Base-by-base conservation (phyloP, 2,113 vertebrate genomes). In the Phoenicopterus ruber region DNA sequence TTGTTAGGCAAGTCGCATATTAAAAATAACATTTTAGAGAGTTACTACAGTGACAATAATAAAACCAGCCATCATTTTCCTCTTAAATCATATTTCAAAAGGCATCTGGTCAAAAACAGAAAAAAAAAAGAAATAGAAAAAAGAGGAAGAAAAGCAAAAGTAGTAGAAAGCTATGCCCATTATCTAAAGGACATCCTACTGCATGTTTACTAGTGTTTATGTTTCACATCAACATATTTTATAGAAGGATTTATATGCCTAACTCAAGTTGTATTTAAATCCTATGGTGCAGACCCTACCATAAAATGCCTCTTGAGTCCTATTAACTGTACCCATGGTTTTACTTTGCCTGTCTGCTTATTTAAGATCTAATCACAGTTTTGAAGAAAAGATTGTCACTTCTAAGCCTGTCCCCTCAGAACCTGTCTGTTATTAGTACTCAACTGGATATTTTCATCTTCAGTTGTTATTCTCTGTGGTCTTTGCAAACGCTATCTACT, bases 231-330 rank as follows among this genome's bases (percentile, higher is more conserved):
- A 97, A 96, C 70, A 93, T 98, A 97, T 92, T 94, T 82, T 90
- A 69, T 76, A 98, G 96, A 97, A 98, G 96, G 98, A 98, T 98
- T 98, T 98, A 98, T 97, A 98, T 8, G 96, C 98, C 97, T 98
- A 98, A 98, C 50, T 95, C 88, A 96, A 81, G 88, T 81, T 96
- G 93, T 86, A 96, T 97, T 96, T 96, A 98, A 92, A 98, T 93
- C 98, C 98, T 98, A 97, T 93, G 97, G 97, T 97, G 93, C 96
- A 98, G 97, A 98, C 97, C 97, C 97, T 92, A 97, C 97, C 98
- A 98, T 98, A 98, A 99, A 99, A 98, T 96, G 97, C 97, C 98
- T 98, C 98, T 90, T 94, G 98, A 98, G 98, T 97, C 98, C 98
- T 98, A 98, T 98, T 98, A 98, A 98, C 97, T 95, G 97, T 96